Conservation (phyloP, 2,113 vertebrate genomes). For the Piprites chloris region DNA sequence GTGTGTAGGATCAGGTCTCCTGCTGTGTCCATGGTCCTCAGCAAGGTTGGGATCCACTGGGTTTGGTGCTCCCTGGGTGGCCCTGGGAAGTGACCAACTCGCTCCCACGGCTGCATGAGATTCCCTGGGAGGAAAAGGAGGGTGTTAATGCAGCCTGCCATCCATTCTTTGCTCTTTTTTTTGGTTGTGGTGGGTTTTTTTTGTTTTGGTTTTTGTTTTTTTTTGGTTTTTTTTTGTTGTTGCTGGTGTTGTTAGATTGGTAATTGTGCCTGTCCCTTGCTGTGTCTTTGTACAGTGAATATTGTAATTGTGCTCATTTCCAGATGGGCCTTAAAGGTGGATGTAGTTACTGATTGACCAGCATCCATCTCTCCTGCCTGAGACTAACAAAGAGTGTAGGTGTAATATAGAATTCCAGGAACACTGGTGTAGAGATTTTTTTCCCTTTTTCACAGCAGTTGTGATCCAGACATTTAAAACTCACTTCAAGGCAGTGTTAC, state of each 20-base stretch:
- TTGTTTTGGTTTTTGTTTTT: no score
- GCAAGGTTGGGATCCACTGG: neutral
- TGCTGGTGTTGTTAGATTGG: neutral
- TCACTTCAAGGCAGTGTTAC: neutral
- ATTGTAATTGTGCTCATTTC: neutral
- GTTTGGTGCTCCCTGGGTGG: neutral
- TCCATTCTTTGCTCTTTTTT: rapidly evolving
- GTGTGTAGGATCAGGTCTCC: neutral
- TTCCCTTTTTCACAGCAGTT: neutral
- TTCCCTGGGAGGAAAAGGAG: neutral
- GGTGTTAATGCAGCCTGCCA: neutral
- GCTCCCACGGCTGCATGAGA: neutral
- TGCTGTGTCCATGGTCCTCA: neutral
- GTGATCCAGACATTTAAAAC: neutral
- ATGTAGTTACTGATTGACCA: neutral
- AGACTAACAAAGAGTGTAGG: neutral
- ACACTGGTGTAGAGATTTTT: neutral
- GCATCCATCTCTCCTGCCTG: neutral
- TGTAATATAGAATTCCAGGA: rapidly evolving
- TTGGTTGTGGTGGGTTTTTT: no score
- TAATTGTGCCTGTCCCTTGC: neutral
- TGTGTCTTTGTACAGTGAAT: neutral
- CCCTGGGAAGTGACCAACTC: neutral
- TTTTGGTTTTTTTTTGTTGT: no score
- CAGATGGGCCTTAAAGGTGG: neutral